Percentiles rank a stretch among this genome's conserved stretches.
Conservation (phyloP, 2,797 vertebrate species). For the Trachops cirrhosus region DNA sequence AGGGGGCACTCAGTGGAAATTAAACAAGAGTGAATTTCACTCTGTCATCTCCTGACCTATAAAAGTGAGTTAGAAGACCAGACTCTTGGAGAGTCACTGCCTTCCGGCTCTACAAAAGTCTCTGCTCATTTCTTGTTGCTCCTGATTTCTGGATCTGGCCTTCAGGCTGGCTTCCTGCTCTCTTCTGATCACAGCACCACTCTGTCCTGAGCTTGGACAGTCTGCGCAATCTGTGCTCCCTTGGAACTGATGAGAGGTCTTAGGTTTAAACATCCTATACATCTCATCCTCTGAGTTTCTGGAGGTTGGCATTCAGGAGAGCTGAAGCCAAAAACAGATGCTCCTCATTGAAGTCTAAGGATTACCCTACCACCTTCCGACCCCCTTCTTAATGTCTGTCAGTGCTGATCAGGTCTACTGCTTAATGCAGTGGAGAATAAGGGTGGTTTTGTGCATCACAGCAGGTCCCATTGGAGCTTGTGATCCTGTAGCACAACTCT, state of each 20-base stretch:
- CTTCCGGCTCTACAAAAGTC: neutral
- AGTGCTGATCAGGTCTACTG: neutral
- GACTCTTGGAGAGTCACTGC: neutral
- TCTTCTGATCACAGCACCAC: neutral
- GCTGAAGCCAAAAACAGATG: neutral
- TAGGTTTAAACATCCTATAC: neutral
- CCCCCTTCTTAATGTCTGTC: neutral
- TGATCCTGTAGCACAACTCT: constrained; percentile 65
- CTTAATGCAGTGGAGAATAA: neutral
- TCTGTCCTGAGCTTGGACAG: neutral
- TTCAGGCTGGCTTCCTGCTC: neutral
- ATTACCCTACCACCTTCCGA: neutral
- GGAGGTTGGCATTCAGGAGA: neutral
- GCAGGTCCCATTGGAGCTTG: constrained; percentile 41
- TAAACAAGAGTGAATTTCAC: constrained; percentile 37
- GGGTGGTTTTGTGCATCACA: neutral
- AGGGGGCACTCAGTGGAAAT: neutral
- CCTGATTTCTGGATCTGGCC: neutral
- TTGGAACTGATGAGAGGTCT: neutral
- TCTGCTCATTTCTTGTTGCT: neutral
- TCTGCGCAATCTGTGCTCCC: neutral
- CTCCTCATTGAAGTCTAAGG: neutral
- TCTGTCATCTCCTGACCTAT: constrained; percentile 59
- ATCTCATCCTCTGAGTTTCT: neutral
- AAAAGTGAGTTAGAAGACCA: constrained; percentile 42